Conservation (phyloP, 1,140 invertebrate species). For the Megathymus violae region DNA sequence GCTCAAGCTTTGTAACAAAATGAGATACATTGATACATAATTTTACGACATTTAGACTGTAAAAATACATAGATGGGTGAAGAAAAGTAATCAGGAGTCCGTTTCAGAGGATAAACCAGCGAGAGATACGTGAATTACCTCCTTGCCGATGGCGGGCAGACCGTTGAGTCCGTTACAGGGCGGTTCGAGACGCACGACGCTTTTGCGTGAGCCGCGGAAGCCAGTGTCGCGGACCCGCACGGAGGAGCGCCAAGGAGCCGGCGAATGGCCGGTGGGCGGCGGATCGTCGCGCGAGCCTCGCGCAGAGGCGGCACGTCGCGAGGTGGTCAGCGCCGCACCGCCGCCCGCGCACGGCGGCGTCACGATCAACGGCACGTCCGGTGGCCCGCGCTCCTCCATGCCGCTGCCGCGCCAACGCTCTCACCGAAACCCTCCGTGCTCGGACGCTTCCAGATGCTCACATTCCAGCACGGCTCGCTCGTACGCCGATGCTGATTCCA, state of each 20-base stretch:
- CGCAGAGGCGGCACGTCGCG: no score
- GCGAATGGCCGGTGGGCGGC: no score
- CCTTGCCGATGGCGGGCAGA: constrained; percentile 81
- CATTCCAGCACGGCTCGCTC: constrained; percentile 76
- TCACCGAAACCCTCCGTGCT: constrained; percentile 79
- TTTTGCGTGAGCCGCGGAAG: constrained; percentile 85
- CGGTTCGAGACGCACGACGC: constrained; percentile 85
- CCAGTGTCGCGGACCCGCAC: constrained; percentile 85
- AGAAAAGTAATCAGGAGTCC: constrained; percentile 28
- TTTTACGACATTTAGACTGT: constrained; percentile 23
- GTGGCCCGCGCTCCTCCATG: no score
- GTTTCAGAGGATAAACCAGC: constrained; percentile 48
- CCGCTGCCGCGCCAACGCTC: no score
- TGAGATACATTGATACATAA: constrained; percentile 29
- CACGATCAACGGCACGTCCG: no score
- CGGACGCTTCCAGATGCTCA: constrained; percentile 73
- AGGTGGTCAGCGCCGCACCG: no score
- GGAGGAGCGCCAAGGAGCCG: no score
- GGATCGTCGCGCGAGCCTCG: no score
- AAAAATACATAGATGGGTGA: constrained; percentile 26
- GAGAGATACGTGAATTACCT: constrained; percentile 78
- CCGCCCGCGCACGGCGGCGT: no score
- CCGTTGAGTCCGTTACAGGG: constrained; percentile 85
- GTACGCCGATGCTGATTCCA: constrained; percentile 75
- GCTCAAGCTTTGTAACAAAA: constrained; percentile 43